Conservation (phyloP, 2,797 vertebrate species). For the Poeciliopsis gracilis region DNA sequence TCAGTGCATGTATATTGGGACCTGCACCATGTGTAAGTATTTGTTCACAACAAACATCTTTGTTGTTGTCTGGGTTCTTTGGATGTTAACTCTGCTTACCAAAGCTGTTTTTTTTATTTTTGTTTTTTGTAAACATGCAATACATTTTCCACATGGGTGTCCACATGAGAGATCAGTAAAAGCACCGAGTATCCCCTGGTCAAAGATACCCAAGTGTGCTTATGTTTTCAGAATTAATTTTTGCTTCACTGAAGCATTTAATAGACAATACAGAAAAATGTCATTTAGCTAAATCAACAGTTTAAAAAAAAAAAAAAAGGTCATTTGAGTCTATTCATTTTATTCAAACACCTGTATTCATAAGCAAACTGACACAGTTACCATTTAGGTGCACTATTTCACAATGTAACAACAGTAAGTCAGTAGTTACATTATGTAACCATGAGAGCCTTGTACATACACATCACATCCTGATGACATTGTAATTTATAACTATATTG, state of each 20-base stretch:
- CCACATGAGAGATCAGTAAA: constrained; percentile 17
- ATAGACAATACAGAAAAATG: constrained; percentile 35
- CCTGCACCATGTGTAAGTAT: background rate
- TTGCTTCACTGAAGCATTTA: constrained; percentile 55
- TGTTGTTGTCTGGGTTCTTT: constrained; percentile 15
- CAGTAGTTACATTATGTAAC: constrained; percentile 41
- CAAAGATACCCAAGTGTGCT: constrained; percentile 39
- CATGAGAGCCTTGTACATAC: constrained; percentile 35
- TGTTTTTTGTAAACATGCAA: constrained; percentile 28
- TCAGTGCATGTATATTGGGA: constrained; percentile 16
- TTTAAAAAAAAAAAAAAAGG: too few relatives aligned
- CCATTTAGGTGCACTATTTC: constrained; percentile 27
- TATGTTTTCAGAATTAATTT: constrained; percentile 4
- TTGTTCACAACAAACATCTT: constrained; percentile 28
- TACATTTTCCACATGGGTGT: constrained; percentile 12
- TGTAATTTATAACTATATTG: constrained; percentile 40
- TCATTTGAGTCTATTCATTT: background rate
- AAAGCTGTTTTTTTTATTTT: constrained; percentile 24
- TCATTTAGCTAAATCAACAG: constrained; percentile 61
- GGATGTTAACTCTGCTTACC: constrained; percentile 55
- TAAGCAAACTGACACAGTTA: constrained; percentile 33
- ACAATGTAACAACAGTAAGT: constrained; percentile 45
- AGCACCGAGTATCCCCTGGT: constrained; percentile 46
- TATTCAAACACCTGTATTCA: constrained; percentile 20
- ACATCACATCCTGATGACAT: constrained; percentile 46